phyloP scores from a whole-genome alignment of 2,797 vertebrate species.

The Okamejei kenojei region DNA sequence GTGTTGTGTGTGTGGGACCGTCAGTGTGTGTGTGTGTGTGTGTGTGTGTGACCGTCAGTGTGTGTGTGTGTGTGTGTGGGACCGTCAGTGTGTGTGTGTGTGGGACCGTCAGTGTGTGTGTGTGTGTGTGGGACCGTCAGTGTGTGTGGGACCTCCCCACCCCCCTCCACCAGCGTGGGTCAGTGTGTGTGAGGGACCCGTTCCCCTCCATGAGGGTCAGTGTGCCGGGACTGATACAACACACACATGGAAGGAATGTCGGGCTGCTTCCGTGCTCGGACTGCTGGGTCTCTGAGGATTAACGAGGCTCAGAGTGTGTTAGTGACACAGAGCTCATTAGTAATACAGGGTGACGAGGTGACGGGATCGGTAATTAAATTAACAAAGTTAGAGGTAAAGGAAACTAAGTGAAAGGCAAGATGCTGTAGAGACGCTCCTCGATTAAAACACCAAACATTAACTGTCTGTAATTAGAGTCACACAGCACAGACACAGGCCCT shows the following conservation, averaged over 20 bases:
- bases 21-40: too few relatives aligned
- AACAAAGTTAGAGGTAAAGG: background rate
- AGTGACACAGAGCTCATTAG: background rate
- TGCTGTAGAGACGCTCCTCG: too few relatives aligned
- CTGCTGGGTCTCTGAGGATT: background rate
- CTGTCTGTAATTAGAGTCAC: background rate
- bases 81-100: too few relatives aligned
- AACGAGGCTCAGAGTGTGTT: background rate
- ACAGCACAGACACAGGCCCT: too few relatives aligned
- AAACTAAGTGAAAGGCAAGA: background rate
- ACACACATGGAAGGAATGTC: background rate
- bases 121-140: too few relatives aligned
- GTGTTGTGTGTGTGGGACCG: too few relatives aligned
- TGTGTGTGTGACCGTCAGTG: too few relatives aligned
- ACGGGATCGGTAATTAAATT: constrained; percentile 22
- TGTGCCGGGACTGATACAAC: background rate
- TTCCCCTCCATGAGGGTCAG: background rate
- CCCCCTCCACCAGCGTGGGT: background rate
- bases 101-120: too few relatives aligned
- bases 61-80: too few relatives aligned
- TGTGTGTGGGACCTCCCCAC: too few relatives aligned
- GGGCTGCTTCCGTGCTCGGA: background rate
- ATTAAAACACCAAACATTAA: background rate
- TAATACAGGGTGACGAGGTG: background rate
- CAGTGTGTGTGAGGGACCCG: background rate